phyloP scores from a whole-genome alignment of 2,113 vertebrate species.

The Phrynosoma blainvillii region DNA sequence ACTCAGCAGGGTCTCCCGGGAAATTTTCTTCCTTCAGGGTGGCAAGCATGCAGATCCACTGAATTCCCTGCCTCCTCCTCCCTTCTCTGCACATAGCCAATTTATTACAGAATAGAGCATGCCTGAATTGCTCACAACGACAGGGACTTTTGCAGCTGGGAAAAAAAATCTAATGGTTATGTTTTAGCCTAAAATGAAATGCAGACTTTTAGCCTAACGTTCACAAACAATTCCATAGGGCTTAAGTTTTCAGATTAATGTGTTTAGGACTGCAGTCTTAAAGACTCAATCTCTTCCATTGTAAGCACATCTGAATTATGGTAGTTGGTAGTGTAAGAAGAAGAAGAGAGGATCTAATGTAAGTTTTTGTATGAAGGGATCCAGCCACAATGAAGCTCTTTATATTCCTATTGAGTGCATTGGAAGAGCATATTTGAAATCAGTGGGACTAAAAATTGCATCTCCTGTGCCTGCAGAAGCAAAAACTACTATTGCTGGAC shows the following conservation, averaged over 20 bases:
- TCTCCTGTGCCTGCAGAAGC: too few species aligned
- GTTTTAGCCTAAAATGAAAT: background rate
- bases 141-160: background rate
- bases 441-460: background rate
- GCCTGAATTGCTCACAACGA: background rate
- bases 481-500: slow-evolving; percentile 4
- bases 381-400: background rate
- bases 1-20: too few species aligned
- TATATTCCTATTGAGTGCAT: background rate
- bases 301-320: background rate
- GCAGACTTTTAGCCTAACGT: background rate
- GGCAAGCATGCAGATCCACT: background rate
- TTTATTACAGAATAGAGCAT: background rate
- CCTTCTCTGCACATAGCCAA: too few species aligned
- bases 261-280: background rate
- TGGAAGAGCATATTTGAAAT: background rate
- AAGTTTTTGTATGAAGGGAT: background rate
- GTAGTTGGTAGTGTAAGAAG: background rate
- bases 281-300: background rate
- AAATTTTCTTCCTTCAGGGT: background rate
- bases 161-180: background rate
- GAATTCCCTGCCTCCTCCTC: background rate
- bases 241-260: background rate
- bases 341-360: background rate
- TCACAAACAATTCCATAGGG: background rate